Base-by-base conservation (phyloP, 2,113 vertebrate species). In the Dryoscopus gambensis region DNA sequence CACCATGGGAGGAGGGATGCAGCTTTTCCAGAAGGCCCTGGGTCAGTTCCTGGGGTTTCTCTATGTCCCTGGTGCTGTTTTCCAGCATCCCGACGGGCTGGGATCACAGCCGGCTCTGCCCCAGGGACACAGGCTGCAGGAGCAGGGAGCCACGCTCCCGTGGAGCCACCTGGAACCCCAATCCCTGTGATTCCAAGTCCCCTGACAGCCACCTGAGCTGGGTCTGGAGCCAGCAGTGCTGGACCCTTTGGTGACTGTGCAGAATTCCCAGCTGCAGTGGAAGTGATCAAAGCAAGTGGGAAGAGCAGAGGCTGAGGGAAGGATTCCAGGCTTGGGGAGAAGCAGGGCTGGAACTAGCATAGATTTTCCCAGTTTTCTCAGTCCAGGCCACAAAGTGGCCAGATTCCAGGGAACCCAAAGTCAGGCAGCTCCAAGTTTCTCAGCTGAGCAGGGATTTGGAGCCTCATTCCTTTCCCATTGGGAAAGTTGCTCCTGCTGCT, bases 381-480 rank as follows among this genome's bases (percentile, higher is more conserved):
- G 57, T 11, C 52, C 5, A 1, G 2, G 39, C 25, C n/a, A 27
- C 33, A 40, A 10, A 89, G 40, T 3, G 8, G 15, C 13, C 35
- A 13, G 18, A n/a, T 67, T 70, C 40, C 31, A 47, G 37, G 27
- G 31, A 31, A 71, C 30, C 18, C 13, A 7, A 25, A 2, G 8
- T 11, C n/a, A 22, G 60, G 17, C 16, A 17, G 6, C 22, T 57
- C 35, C 0, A 3, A 20, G 25, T 1, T 31, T 6, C n/a, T 55
- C 53, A 20, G 14, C 57, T 40, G 28, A 42, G 23, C 15, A 1
- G 9, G 31, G 46, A 8, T 39, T 49, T 65, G 73, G 59, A 59
- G 52, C n/a, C 1, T 0, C 2, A 0, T 23, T 60, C 44, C 10
- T 55, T 33, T 44, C 33, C 57, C 0, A 10, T 1, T 2, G 18